A percentile compares a stretch with the other conserved stretches of the same genome.
Evolutionary conservation across 1,140 invertebrate species (phyloP).

Genomic region (Patella vulgata): DNA sequence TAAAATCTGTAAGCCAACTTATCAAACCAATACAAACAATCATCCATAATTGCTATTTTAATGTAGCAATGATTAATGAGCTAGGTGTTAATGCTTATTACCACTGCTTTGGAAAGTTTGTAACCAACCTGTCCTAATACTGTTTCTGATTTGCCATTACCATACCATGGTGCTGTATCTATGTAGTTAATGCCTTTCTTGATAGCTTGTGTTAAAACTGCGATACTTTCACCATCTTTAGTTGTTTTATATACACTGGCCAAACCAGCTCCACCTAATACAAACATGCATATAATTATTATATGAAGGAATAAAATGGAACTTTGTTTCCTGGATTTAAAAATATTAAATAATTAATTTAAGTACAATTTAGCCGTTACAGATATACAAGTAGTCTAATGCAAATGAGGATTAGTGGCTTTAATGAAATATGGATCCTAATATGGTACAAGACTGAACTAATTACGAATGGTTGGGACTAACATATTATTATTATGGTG

Average conservation of each 20-base stretch:
- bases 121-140: constrained; percentile 87
- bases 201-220: constrained; percentile 77
- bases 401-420: neutral
- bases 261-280: constrained; percentile 55
- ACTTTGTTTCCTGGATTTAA: too few species aligned
- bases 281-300: neutral
- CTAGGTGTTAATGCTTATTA: too few species aligned
- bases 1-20: too few species aligned
- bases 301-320: neutral
- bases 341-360: neutral
- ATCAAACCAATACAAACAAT: too few species aligned
- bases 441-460: too few species aligned
- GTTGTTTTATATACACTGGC: constrained; percentile 68
- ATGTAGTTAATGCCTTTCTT: constrained; percentile 89
- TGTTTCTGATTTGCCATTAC: constrained; percentile 75
- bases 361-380: neutral
- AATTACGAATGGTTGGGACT: too few species aligned
- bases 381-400: neutral
- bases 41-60: too few species aligned
- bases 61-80: too few species aligned
- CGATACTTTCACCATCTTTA: constrained; percentile 74
- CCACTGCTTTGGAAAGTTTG: too few species aligned
- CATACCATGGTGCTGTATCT: constrained; percentile 92
- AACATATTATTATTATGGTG: too few species aligned
- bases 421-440: neutral